A percentile compares a stretch with the other conserved stretches of the same genome.
Conservation (phyloP, 2,797 vertebrate genomes). For the Sarcoramphus papa region DNA sequence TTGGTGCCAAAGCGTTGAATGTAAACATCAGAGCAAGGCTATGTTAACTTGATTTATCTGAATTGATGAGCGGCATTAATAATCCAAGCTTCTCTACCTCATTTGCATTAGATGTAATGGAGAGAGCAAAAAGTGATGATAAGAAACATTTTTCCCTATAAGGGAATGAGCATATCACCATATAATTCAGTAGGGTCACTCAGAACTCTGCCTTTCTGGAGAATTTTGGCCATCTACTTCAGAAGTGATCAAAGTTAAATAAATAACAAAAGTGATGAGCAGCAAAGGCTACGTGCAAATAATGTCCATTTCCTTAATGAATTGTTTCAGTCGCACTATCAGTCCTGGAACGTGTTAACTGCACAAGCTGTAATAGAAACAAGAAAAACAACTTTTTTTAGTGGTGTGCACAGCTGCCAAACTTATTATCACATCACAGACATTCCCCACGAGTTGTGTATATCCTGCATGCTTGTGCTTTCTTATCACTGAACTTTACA, state of each 20-base stretch:
- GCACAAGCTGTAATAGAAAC: not conserved
- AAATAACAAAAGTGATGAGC: not conserved
- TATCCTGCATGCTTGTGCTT: constrained; percentile 13
- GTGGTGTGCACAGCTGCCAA: constrained; percentile 16
- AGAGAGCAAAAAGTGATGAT: not conserved
- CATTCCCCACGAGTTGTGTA: constrained; percentile 1
- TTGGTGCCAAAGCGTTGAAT: not conserved
- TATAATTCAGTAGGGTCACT: not conserved
- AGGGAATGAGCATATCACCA: not conserved
- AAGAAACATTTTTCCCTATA: not conserved
- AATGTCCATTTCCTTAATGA: not conserved
- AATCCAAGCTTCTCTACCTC: not conserved
- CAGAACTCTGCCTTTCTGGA: not conserved
- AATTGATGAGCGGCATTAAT: not conserved
- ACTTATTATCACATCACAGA: constrained; percentile 44
- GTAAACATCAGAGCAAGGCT: not conserved
- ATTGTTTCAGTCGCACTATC: not conserved
- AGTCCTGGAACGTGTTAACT: constrained; percentile 8
- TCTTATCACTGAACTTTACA: constrained; percentile 16
- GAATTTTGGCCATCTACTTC: not conserved
- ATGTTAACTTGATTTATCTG: not conserved
- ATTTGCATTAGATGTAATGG: not conserved
- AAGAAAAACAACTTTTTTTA: constrained; percentile 17
- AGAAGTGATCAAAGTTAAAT: not conserved
- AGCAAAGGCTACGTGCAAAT: not conserved